These are phyloP conservation scores for Pipa parva DNA, from an alignment of 2,113 vertebrate species.

Conservation along the genomic window DNA sequence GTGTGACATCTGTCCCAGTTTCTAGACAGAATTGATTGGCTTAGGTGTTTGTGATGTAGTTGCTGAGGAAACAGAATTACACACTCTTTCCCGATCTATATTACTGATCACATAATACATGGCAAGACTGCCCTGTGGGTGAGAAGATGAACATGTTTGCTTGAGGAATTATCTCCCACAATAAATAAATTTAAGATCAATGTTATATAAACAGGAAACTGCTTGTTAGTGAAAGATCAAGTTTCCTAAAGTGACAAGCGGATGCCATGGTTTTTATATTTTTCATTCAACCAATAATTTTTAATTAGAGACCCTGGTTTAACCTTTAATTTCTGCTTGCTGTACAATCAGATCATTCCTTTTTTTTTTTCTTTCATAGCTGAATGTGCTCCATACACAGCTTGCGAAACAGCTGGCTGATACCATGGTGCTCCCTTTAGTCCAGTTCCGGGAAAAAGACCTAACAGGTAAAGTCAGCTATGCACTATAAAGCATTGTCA, in stretches of 20 bases:
- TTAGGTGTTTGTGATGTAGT: background rate
- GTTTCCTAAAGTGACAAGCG: background rate
- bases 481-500: no score
- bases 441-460: conserved; percentile 95
- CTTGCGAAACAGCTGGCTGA: conserved; percentile 90
- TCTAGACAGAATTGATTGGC: background rate
- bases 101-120: background rate
- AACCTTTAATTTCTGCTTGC: background rate
- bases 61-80: background rate
- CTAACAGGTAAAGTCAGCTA: conserved; percentile 78
- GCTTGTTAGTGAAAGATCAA: no score
- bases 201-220: background rate
- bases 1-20: background rate
- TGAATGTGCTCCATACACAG: conserved; percentile 85
- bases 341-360: background rate
- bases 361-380: conserved; percentile 61
- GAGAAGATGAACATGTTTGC: background rate
- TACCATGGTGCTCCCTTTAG: conserved; percentile 90
- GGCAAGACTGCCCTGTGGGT: background rate
- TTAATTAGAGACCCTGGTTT: background rate
- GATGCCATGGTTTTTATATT: no score
- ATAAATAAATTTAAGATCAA: background rate
- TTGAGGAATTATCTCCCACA: background rate
- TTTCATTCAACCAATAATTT: background rate
- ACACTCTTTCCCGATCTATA: background rate